Conservation (phyloP, 2,888 invertebrate species). For the Drosophila macrospina region DNA sequence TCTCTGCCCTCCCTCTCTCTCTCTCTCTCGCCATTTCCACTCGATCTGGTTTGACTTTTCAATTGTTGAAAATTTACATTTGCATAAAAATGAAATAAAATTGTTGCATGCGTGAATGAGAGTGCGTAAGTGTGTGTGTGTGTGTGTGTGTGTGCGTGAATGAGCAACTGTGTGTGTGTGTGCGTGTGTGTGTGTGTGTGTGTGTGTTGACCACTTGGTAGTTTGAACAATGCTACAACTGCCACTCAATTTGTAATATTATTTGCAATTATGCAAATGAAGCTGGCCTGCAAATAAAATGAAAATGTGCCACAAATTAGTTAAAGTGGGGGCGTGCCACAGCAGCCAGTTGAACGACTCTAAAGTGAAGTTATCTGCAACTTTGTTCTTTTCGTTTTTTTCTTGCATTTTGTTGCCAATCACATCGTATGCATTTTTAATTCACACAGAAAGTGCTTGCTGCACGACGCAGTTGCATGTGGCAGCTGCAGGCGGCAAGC, state of each 20-base stretch:
- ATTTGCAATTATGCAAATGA: conserved; percentile 77
- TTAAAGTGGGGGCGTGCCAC: conserved; percentile 44
- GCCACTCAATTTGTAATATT: conserved; percentile 63
- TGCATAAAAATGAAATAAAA: conserved; percentile 63
- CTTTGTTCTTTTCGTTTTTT: conserved; percentile 11
- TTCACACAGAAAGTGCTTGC: conserved; percentile 28
- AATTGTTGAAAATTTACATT: conserved; percentile 65
- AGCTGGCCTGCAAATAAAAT: conserved; percentile 39
- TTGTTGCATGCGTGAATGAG: conserved; percentile 30
- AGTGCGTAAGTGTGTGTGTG: not conserved
- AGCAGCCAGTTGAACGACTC: conserved; percentile 4
- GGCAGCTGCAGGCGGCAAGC: not conserved
- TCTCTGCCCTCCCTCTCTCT: not conserved
- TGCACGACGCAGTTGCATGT: not conserved
- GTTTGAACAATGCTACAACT: conserved; percentile 42
- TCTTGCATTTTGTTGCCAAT: conserved; percentile 36
- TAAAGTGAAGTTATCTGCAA: conserved; percentile 1
- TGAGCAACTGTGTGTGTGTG: not conserved
- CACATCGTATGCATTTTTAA: conserved; percentile 69
- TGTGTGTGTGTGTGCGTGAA: not conserved
- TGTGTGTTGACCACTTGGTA: conserved; percentile 29
- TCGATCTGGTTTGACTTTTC: conserved; percentile 57
- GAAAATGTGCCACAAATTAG: conserved; percentile 43
- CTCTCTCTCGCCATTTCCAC: not conserved
- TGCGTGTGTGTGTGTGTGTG: conserved; percentile 2